Evolutionary conservation across 2,113 vertebrate species (phyloP).

Genomic region (Lucifuga dentata): DNA sequence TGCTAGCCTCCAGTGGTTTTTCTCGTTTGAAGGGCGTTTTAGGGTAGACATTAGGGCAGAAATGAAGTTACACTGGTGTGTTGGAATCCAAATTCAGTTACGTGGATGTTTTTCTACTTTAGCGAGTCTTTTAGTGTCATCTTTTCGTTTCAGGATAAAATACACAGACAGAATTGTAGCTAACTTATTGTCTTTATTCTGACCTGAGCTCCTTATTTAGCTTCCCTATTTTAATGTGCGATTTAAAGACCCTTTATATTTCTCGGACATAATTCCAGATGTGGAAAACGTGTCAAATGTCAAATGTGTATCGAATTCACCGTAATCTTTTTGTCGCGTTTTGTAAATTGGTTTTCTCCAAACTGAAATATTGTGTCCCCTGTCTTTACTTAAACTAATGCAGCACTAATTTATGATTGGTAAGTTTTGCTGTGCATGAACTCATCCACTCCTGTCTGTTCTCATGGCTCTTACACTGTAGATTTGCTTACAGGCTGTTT

Average conservation of each 20-base stretch:
- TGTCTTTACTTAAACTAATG: no score
- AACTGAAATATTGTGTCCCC: no score
- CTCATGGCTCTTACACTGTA: no score
- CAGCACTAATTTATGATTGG: no score
- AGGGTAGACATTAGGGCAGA: background rate
- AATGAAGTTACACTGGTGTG: background rate
- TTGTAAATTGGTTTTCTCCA: no score
- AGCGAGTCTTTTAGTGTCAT: background rate
- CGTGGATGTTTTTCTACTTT: background rate
- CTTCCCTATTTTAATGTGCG: background rate
- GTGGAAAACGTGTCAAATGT: no score
- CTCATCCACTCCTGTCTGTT: no score
- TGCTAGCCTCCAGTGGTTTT: conserved; percentile 63
- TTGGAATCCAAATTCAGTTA: background rate
- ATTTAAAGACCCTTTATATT: background rate
- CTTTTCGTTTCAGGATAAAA: background rate
- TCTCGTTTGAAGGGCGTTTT: conserved; percentile 46
- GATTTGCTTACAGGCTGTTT: no score
- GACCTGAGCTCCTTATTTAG: background rate
- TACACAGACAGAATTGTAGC: background rate
- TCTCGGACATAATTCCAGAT: background rate
- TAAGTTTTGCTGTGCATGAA: no score
- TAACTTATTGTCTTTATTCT: conserved; percentile 6
- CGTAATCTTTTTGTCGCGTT: no score
- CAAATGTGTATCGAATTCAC: no score